Evolutionary conservation across 1,140 invertebrate genomes (phyloP).

Genomic region (Pararge aegeria): DNA sequence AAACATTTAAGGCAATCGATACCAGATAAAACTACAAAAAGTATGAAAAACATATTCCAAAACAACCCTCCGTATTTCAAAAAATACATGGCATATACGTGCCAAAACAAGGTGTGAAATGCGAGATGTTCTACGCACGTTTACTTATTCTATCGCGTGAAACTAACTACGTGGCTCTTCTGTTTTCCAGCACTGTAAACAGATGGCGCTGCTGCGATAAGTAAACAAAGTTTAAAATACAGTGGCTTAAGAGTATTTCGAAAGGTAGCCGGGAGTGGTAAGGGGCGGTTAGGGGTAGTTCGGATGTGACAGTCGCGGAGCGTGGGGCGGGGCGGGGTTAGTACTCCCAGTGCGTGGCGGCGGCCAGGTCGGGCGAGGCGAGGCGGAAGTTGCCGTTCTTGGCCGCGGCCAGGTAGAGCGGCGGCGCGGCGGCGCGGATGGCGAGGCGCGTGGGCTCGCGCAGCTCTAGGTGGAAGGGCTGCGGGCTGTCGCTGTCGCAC

Average conservation of each 20-base stretch:
- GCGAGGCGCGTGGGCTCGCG: conserved; percentile 94
- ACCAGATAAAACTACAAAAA: background rate
- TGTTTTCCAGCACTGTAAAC: too few relatives aligned
- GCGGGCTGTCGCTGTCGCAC: conserved; percentile 91
- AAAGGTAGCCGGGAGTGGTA: background rate
- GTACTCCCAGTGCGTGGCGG: conserved; percentile 96
- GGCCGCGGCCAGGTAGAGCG: conserved; percentile 93
- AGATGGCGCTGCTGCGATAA: too few relatives aligned
- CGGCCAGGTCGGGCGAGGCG: conserved; percentile 87
- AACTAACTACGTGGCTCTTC: too few relatives aligned
- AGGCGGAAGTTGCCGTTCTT: conserved; percentile 97
- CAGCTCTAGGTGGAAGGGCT: conserved; percentile 95
- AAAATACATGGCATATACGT: too few relatives aligned
- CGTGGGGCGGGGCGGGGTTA: too few relatives aligned
- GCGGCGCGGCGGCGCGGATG: conserved; percentile 88
- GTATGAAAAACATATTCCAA: background rate
- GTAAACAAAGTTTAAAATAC: too few relatives aligned
- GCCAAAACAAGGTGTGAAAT: too few relatives aligned
- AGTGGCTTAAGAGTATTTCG: too few relatives aligned
- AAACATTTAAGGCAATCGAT: conserved; percentile 2
- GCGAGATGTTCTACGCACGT: too few relatives aligned
- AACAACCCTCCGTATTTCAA: too few relatives aligned
- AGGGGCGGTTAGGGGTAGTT: background rate
- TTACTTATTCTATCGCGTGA: too few relatives aligned
- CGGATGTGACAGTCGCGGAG: too few relatives aligned